Percentiles rank a stretch among this genome's conserved stretches.
Evolutionary conservation across 2,888 invertebrate genomes (phyloP).

Genomic region (Tetragonula carbonaria): DNA sequence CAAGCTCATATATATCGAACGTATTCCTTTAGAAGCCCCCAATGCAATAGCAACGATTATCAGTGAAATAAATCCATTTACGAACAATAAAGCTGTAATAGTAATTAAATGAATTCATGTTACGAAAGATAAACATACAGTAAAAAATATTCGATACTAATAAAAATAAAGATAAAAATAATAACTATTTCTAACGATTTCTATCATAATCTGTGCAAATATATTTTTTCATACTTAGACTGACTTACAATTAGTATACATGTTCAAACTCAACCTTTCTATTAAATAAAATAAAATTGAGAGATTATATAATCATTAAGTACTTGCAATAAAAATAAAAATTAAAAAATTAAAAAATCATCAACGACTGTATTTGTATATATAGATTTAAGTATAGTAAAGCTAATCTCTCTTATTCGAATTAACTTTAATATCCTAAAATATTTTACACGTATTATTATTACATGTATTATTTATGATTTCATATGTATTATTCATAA

Average conservation of each 20-base stretch:
- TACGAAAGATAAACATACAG: background rate
- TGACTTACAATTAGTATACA: too few relatives aligned
- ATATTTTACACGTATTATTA: too few relatives aligned
- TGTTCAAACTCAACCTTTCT: background rate
- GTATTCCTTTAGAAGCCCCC: constrained; percentile 89
- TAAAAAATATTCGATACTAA: background rate
- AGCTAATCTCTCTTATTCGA: too few relatives aligned
- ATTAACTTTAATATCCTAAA: too few relatives aligned
- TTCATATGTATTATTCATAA: too few relatives aligned
- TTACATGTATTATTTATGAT: too few relatives aligned
- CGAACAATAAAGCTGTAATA: constrained; percentile 82
- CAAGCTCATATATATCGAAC: constrained; percentile 89
- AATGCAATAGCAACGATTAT: constrained; percentile 86
- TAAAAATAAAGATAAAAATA: too few relatives aligned
- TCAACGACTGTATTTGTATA: background rate
- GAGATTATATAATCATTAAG: background rate
- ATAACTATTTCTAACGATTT: too few relatives aligned
- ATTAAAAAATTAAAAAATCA: background rate
- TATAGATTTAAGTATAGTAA: background rate
- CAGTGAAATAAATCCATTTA: constrained; percentile 79
- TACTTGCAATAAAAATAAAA: background rate
- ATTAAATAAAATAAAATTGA: background rate
- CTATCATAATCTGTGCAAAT: background rate
- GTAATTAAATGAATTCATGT: constrained; percentile 42
- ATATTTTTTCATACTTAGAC: background rate